Base-by-base conservation (phyloP, 2,797 vertebrate genomes). In the Gadopsis marmoratus region DNA sequence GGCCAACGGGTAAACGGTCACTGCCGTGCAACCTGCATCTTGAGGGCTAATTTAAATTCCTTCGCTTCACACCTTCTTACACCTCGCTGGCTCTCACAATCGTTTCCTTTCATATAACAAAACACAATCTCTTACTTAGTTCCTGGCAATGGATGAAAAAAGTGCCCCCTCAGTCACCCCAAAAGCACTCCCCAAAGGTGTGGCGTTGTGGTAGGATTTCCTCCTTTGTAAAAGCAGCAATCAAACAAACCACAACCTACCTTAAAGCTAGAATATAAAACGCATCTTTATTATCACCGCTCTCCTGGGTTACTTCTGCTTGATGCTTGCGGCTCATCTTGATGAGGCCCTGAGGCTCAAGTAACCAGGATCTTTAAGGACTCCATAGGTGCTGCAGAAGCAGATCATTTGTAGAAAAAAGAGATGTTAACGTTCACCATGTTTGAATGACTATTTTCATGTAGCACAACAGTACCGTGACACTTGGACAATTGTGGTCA, bases 41-140 rank as follows among this genome's bases (percentile, higher is more conserved):
- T 69, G 33, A 70, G 60, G 37, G 23, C 82, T 86, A 72, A 91
- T 94, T 89, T 90, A 88, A 90, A 93, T 93, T 91, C 88, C 68
- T 64, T 64, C 13, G 59, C 76, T 79, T 64, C 47, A 35, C 75
- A 77, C 56, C 68, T 89, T 73, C 81, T 86, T 73, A 78, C 81
- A 70, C 68, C 67, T 69, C 66, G 50, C 73, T 76, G 79, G 67
- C 71, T 81, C 74, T 81, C 58, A 61, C 72, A 69, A 16, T 79
- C 23, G 56, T 64, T 89, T 75, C 68, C 75, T 90, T 83, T 89
- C 72, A 89, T 75, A 88, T 47, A 71, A 76, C 71, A 81, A 76
- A 80, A 72, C 79, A 79, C 55, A 69, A 85, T 81, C 53, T 87
- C 76, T 87, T 82, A 73, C 71, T 89, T 78, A 48, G 53, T 66